A percentile compares a stretch with the other conserved stretches of the same genome.
Evolutionary conservation across 1,140 invertebrate genomes (phyloP).

Genomic region (silkworm (Bombyx mori)): DNA sequence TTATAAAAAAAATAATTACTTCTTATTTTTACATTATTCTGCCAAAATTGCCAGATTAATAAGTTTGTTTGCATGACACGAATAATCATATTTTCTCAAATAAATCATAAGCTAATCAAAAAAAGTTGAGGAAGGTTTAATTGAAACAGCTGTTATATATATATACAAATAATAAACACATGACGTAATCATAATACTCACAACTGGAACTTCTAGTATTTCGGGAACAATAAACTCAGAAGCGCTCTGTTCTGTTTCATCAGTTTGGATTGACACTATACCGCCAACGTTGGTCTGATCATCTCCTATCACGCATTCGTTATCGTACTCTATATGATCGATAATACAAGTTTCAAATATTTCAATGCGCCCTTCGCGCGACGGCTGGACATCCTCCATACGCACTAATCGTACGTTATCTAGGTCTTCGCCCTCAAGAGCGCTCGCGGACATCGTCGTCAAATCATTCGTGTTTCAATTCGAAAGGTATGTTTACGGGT

Average conservation of each 20-base stretch:
- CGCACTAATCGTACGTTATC: constrained; percentile 44
- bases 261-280: constrained; percentile 44
- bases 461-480: constrained; percentile 8
- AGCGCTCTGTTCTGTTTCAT: constrained; percentile 20
- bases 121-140: background rate
- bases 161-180: background rate
- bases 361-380: constrained; percentile 24
- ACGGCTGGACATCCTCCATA: constrained; percentile 51
- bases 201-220: constrained; percentile 3
- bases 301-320: constrained; percentile 26
- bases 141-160: background rate
- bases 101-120: no score
- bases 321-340: constrained; percentile 26
- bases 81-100: no score
- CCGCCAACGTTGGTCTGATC: constrained; percentile 46
- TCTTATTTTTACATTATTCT: no score
- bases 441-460: constrained; percentile 35
- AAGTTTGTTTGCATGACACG: no score
- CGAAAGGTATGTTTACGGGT: background rate
- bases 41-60: no score
- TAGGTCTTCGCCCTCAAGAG: constrained; percentile 40
- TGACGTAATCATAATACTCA: background rate
- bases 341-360: constrained; percentile 25
- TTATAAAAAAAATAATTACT: no score
- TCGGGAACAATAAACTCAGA: constrained; percentile 32